phyloP scores from a whole-genome alignment of 2,113 vertebrate species.

The Hyla sarda region DNA sequence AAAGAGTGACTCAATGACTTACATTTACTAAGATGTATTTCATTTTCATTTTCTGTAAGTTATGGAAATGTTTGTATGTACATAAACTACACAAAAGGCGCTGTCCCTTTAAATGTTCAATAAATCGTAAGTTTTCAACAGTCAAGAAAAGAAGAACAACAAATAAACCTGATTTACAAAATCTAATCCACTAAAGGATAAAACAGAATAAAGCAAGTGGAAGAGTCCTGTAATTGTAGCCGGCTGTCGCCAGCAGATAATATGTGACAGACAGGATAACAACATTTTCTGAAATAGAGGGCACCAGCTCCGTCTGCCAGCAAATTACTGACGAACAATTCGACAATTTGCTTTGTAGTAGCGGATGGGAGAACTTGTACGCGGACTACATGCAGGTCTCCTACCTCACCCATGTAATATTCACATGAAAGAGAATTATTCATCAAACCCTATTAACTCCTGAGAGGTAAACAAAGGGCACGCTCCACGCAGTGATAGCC shows the following conservation, averaged over 20 bases:
- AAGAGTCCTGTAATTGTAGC: not conserved
- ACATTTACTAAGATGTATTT: no score
- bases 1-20: no score
- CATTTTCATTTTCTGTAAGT: no score
- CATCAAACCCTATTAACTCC: slow-evolving; percentile 35
- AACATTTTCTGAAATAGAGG: not conserved
- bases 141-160: not conserved
- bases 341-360: slow-evolving; percentile 12
- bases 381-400: not conserved
- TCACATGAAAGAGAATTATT: slow-evolving; percentile 37
- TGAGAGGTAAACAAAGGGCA: slow-evolving; percentile 31
- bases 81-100: not conserved
- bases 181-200: not conserved
- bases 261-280: slow-evolving; percentile 35
- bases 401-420: slow-evolving; percentile 34
- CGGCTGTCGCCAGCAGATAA: not conserved
- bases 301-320: slow-evolving; percentile 2
- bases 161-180: slow-evolving; percentile 21
- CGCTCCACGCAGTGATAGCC: not conserved
- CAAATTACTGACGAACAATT: not conserved
- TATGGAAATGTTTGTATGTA: not conserved
- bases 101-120: not conserved
- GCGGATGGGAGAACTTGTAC: not conserved
- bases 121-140: not conserved
- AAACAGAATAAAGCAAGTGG: not conserved